Conservation (phyloP, 2,797 vertebrate genomes). For the Phoeniculus purpureus region DNA sequence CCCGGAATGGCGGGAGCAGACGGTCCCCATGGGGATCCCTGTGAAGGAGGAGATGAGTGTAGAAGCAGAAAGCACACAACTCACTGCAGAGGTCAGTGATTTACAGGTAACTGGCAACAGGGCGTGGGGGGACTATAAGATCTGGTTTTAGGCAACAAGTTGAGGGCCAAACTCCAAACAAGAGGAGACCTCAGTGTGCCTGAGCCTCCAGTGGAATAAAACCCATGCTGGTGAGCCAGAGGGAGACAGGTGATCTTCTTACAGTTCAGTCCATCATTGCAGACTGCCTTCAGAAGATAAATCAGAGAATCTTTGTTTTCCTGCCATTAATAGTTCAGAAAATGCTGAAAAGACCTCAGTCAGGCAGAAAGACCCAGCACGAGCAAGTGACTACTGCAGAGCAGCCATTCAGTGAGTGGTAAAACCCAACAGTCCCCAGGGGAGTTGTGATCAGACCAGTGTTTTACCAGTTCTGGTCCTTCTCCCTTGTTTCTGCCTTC, state of each 20-base stretch:
- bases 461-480: background rate
- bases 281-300: background rate
- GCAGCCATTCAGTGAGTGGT: background rate
- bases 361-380: background rate
- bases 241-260: background rate
- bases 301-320: background rate
- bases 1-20: conserved; percentile 47
- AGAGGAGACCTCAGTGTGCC: background rate
- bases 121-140: background rate
- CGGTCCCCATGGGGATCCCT: background rate
- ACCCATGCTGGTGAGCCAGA: background rate
- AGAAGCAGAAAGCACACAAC: conserved; percentile 6
- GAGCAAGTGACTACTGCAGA: background rate
- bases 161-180: background rate
- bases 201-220: background rate
- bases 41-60: conserved; percentile 50
- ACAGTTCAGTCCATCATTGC: background rate
- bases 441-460: background rate
- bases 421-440: background rate
- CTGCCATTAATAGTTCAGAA: background rate
- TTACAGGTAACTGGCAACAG: background rate
- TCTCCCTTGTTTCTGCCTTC: background rate
- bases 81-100: background rate
- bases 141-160: background rate
- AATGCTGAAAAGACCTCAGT: background rate